phyloP scores from a whole-genome alignment of 2,113 vertebrate genomes.

The Neodon shergylaensis region DNA sequence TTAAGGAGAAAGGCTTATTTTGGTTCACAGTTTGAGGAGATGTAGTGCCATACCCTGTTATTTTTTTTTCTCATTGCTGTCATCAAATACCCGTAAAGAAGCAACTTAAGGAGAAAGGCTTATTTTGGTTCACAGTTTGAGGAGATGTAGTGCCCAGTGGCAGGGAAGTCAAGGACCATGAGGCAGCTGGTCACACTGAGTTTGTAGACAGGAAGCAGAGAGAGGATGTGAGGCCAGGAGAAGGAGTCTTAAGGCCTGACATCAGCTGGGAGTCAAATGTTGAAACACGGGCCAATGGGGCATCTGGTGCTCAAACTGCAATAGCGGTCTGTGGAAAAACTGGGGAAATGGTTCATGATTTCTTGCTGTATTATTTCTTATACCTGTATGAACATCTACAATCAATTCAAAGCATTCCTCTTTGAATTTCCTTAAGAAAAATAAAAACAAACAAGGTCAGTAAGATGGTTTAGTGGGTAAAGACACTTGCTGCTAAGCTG shows the following conservation, averaged over 20 bases:
- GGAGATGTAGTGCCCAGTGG: not conserved
- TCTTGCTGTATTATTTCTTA: slow-evolving; percentile 38
- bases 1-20: not conserved
- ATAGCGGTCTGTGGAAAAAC: not conserved
- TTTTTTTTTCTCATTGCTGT: not conserved
- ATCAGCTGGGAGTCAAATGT: not conserved
- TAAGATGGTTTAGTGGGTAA: too few relatives aligned
- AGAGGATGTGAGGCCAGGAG: not conserved
- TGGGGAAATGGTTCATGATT: not conserved
- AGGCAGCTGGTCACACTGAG: not conserved
- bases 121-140: not conserved
- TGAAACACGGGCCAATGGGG: not conserved
- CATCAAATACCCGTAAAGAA: not conserved
- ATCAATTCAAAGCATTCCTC: not conserved
- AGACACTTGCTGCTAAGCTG: not conserved
- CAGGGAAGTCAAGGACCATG: not conserved
- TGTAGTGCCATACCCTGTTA: too few relatives aligned
- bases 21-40: not conserved
- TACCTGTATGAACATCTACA: not conserved
- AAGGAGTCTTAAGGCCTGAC: not conserved
- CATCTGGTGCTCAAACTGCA: not conserved
- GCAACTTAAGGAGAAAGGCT: not conserved
- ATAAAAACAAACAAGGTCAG: not conserved
- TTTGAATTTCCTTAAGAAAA: not conserved
- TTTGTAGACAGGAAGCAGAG: not conserved